A percentile compares a stretch with the other conserved stretches of the same genome.
Evolutionary conservation across 2,113 vertebrate genomes (phyloP).

Genomic region (Triplophysa rosa): DNA sequence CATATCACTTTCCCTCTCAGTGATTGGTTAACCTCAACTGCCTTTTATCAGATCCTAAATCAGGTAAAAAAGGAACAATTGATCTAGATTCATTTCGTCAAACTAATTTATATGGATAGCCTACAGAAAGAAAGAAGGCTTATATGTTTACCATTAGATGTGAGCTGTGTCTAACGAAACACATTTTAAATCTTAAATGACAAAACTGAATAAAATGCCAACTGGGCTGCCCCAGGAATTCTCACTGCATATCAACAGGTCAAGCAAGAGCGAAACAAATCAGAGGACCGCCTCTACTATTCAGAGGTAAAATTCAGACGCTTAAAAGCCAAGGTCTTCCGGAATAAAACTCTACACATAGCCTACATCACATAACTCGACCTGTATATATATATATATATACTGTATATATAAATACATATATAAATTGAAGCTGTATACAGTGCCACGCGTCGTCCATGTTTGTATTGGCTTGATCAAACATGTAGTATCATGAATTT

Average conservation of each 20-base stretch:
- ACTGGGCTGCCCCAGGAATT: neutral
- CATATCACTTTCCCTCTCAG: constrained; percentile 65
- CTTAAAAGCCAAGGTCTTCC: constrained; percentile 46
- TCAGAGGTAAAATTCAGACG: constrained; percentile 52
- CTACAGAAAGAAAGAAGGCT: no score
- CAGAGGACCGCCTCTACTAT: constrained; percentile 74
- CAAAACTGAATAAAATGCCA: no score
- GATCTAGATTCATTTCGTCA: no score
- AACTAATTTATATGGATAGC: no score
- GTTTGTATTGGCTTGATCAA: constrained; percentile 69
- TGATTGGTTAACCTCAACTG: constrained; percentile 72
- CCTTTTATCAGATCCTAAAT: constrained; percentile 62
- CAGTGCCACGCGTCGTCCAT: constrained; percentile 71
- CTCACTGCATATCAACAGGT: constrained; percentile 43
- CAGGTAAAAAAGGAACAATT: no score
- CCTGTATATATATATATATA: no score
- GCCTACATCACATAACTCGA: neutral
- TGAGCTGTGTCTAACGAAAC: no score
- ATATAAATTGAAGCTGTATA: constrained; percentile 52
- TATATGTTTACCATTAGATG: no score
- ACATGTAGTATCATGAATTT: constrained; percentile 80
- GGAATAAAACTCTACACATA: constrained; percentile 43
- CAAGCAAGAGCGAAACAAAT: constrained; percentile 74
- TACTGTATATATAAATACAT: neutral
- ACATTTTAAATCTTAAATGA: no score